Evolutionary conservation across 1,140 invertebrate species (phyloP), one percentile per base, ranked within the genome.

Genomic region (Drosophila pruinosa): DNA sequence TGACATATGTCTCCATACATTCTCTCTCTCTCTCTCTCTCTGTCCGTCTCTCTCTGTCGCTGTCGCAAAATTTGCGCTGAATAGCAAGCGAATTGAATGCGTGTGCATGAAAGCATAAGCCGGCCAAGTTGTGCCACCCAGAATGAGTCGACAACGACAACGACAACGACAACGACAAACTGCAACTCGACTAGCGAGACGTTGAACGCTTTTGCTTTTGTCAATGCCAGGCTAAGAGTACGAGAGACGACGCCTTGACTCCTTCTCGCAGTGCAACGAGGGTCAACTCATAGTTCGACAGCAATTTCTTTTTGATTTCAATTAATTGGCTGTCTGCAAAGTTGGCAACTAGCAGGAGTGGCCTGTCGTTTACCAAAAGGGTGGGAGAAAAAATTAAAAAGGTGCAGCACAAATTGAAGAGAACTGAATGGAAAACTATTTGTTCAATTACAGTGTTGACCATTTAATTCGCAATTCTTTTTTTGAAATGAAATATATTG

Each of bases 101-200:
- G 77, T 74, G 47, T 74, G 77, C 65, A 24, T 80, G 69, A 81
- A 85, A 76, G 68, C 81, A 77, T 81, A 85, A 85, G 77, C 81
- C 68, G 72, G 41, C 81, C 59, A 70, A 70, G 59, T 52, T 70
- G 43, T 36, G 47, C 3, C 22, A 68, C 36, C 45, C 22, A 26
- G 22, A 15, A n/a, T 45, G 36, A 2, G 31, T 14, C 28, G 14
- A 34, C 31, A 26, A 53, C 5, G 5, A 17, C 8, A 36, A 15
- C 3, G 38, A 26, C 21, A 43, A n/a, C 5, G 39, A 45, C n/a
- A 50, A 31, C 3, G 24, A 17, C n/a, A 1, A 47, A 45, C 43
- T 7, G 17, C 8, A 4, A 45, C 5, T 10, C 41, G 8, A 50
- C 24, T 17, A n/a, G 12, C 14, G 47, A 50, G 47, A 50, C 47